Evolutionary conservation across 2,113 vertebrate genomes (phyloP).

Genomic region (Pavo muticus): DNA sequence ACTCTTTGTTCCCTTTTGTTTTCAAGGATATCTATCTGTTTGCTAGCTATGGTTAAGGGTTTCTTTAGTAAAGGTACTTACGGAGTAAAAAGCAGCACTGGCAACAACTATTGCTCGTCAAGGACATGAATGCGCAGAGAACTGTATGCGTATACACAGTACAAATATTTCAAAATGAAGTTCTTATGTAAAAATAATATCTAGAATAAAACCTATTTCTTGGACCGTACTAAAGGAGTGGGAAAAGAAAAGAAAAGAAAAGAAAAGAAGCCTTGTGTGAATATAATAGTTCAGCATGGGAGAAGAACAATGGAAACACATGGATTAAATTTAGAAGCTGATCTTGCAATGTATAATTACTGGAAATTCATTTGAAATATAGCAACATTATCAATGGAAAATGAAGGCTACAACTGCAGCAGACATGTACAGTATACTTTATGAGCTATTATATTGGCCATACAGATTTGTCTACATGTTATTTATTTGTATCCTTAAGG

Average conservation of each 20-base stretch:
- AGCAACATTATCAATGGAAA: constrained; percentile 51
- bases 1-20: constrained; percentile 33
- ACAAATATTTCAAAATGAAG: constrained; percentile 11
- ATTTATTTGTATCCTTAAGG: constrained; percentile 68
- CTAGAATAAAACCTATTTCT: constrained; percentile 44
- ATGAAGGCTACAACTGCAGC: constrained; percentile 66
- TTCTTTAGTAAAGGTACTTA: constrained; percentile 42
- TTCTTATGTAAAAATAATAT: constrained; percentile 7
- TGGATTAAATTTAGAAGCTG: constrained; percentile 53
- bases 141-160: neutral
- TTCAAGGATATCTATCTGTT: constrained; percentile 45
- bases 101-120: constrained; percentile 20
- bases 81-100: constrained; percentile 38
- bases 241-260: neutral
- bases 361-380: constrained; percentile 44
- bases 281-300: constrained; percentile 9
- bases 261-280: neutral
- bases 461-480: constrained; percentile 67
- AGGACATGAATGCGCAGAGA: constrained; percentile 30
- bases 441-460: constrained; percentile 68
- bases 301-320: constrained; percentile 19
- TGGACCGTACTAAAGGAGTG: neutral
- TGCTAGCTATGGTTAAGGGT: constrained; percentile 25
- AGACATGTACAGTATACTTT: constrained; percentile 67
- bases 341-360: constrained; percentile 48